Conservation (phyloP, 1,140 invertebrate genomes). For the Euura lappo region DNA sequence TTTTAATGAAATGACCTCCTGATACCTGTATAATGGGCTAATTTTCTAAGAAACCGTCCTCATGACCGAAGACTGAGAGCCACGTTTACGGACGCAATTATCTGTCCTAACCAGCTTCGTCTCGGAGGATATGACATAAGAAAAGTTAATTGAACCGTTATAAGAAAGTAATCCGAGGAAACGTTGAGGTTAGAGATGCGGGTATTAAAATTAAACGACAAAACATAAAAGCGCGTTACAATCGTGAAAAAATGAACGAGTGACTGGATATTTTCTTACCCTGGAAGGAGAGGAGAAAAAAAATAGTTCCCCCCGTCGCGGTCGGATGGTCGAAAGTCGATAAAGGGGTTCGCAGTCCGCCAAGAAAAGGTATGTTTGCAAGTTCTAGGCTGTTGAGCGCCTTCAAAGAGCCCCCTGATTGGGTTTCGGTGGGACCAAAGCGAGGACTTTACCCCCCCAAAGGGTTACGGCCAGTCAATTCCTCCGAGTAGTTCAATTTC, state of each 20-base stretch:
- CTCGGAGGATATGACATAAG: not conserved
- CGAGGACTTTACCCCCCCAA: not conserved
- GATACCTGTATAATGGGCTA: not conserved
- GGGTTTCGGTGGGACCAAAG: not conserved
- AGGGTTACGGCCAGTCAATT: not conserved
- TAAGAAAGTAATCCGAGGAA: not conserved
- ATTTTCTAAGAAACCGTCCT: not conserved
- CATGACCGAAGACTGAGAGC: not conserved
- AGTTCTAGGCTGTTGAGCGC: not conserved
- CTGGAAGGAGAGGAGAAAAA: no score
- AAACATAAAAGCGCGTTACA: no score
- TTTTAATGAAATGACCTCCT: not conserved
- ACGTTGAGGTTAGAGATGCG: no score
- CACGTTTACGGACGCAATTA: not conserved
- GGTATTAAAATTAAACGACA: no score
- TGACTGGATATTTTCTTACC: no score
- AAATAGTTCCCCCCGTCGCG: no score
- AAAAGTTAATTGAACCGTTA: not conserved
- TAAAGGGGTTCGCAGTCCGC: not conserved
- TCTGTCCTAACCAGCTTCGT: not conserved
- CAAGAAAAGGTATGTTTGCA: slow-evolving; percentile 2
- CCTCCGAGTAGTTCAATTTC: not conserved
- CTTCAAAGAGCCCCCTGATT: not conserved
- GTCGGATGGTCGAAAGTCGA: not conserved
- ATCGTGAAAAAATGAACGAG: no score